Evolutionary conservation across 2,888 invertebrate species (phyloP).

Genomic region (Hydropsyche betteni): DNA sequence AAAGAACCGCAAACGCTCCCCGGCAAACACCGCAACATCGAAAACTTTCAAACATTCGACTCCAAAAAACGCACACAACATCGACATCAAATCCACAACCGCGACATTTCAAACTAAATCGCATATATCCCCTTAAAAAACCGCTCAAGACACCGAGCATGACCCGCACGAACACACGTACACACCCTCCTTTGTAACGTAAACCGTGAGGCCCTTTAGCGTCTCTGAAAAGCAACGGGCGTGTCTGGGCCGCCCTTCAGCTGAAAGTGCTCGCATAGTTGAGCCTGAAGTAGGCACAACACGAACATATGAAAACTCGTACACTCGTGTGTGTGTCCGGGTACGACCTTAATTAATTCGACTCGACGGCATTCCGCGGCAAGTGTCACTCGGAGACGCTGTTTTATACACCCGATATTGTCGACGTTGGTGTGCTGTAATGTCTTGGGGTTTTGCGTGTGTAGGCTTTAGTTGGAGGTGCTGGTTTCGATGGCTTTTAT

Average conservation of each 20-base stretch:
- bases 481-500: too few relatives aligned
- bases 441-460: too few relatives aligned
- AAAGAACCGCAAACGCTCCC: too few relatives aligned
- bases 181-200: conserved; percentile 5
- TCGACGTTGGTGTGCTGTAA: too few relatives aligned
- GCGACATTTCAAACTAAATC: too few relatives aligned
- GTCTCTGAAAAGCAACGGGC: conserved; percentile 15
- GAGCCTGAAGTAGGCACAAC: neutral
- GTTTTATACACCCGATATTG: too few relatives aligned
- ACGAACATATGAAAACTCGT: neutral
- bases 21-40: too few relatives aligned
- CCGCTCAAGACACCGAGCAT: neutral
- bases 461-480: too few relatives aligned
- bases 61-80: too few relatives aligned
- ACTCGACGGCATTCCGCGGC: conserved; percentile 17
- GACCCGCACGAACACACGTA: neutral
- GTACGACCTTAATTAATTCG: conserved; percentile 18
- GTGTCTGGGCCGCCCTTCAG: conserved; percentile 20
- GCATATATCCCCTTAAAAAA: too few relatives aligned
- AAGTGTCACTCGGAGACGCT: conserved; percentile 1
- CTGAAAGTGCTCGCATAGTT: conserved; percentile 21
- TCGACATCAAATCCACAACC: too few relatives aligned
- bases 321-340: neutral
- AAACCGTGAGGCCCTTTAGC: conserved; percentile 23
- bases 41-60: too few relatives aligned